Base-by-base conservation (phyloP, 2,113 vertebrate genomes). In the Proteles cristata region DNA sequence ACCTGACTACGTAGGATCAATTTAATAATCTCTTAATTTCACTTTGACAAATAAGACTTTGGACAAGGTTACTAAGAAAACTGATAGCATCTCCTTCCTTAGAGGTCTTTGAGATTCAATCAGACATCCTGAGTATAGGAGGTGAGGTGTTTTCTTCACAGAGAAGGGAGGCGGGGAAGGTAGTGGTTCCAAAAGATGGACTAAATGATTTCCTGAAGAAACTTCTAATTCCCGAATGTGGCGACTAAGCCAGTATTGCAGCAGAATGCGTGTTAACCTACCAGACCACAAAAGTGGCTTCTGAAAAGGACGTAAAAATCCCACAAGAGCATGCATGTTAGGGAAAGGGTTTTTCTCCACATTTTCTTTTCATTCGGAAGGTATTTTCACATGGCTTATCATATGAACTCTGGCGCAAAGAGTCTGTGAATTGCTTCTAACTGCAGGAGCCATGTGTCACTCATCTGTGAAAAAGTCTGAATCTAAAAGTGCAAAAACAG, bases 401-500 rank as follows among this genome's bases (percentile, higher is more conserved):
- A 14, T 84, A 65, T 96, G 69, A 96, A 87, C 74, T 79, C 43
- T 14, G 25, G 87, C n/a, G 93, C 35, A 39, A 91, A 73, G 61
- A 86, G 61, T 88, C 90, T 94, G 83, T 74, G 76, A 96, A 88
- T 94, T 94, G 25, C 89, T 96, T 93, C 53, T 93, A 85, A 83
- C 63, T 39, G 26, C 90, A 96, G 89, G 76, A 97, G 25, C 35
- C 55, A 14, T 48, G n/a, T 31, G 39, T 86, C 50, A 81, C n/a
- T 96, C n/a, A 69, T 84, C 48, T 85, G 71, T 79, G 83, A 97
- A 95, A 94, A 96, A 65, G 48, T 76, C 94, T 90, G 94, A 93
- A 73, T 93, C 87, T 77, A 48, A 50, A 96, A 94, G 86, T 80
- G 55, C 43, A 66, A 65, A 73, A 73, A 53, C 33, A 35, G 55